phyloP scores from a whole-genome alignment of 2,797 vertebrate species.

The Sebastes aleutianus region DNA sequence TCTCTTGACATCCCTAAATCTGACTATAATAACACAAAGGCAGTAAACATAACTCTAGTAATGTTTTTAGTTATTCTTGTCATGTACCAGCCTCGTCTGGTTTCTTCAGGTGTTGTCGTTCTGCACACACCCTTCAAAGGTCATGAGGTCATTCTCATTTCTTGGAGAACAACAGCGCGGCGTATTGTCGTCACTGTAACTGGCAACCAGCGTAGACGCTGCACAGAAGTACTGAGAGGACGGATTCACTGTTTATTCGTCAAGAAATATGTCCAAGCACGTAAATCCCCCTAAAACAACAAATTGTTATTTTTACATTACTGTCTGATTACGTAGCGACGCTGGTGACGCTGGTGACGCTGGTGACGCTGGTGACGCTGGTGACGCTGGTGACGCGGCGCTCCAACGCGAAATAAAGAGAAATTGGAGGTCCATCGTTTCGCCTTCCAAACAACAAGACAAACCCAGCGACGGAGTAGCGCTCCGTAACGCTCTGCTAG shows the following conservation, averaged over 20 bases:
- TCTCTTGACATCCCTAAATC: too few species aligned
- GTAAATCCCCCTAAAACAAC: too few species aligned
- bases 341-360: too few species aligned
- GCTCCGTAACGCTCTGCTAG: too few species aligned
- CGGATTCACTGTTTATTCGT: neutral
- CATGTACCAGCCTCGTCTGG: neutral
- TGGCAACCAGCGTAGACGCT: neutral
- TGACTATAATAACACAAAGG: neutral
- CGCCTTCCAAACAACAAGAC: too few species aligned
- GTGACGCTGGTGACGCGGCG: too few species aligned
- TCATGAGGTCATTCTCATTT: neutral
- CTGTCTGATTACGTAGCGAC: too few species aligned
- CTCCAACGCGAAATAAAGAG: too few species aligned
- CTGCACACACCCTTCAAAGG: neutral
- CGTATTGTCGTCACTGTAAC: neutral
- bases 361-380: too few species aligned
- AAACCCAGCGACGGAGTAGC: too few species aligned
- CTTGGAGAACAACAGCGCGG: neutral
- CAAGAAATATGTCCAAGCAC: neutral
- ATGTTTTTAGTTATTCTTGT: neutral
- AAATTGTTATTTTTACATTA: too few species aligned
- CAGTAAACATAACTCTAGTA: neutral
- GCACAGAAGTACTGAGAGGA: neutral
- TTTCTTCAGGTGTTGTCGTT: neutral
- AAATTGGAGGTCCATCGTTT: too few species aligned